These are phyloP conservation scores for Battus philenor DNA, from an alignment of 1,140 invertebrate species.

Conservation along the genomic window DNA sequence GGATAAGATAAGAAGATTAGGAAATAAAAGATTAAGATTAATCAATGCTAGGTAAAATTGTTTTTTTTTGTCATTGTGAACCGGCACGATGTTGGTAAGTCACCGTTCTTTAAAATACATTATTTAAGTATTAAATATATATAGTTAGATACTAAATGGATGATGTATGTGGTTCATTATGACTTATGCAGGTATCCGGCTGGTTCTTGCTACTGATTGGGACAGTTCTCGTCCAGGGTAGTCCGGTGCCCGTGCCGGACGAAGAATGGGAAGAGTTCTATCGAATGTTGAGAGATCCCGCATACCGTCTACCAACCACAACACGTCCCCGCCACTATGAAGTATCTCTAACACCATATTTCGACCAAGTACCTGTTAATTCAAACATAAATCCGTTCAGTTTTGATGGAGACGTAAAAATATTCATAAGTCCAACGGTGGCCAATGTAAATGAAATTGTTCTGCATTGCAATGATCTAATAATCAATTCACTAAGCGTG, in stretches of 20 bases:
- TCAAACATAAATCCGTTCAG: conserved; percentile 64
- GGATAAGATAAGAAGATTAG: conserved; percentile 1
- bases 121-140: not conserved
- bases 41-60: conserved; percentile 7
- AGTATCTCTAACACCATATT: conserved; percentile 78
- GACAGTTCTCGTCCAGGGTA: conserved; percentile 38
- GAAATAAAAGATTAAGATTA: conserved; percentile 5
- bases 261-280: conserved; percentile 54
- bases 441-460: conserved; percentile 69
- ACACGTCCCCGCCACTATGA: conserved; percentile 75
- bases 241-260: conserved; percentile 43
- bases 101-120: conserved; percentile 12
- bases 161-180: not conserved
- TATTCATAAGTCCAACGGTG: conserved; percentile 48
- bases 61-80: conserved; percentile 22
- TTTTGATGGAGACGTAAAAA: conserved; percentile 78
- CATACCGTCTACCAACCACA: conserved; percentile 48
- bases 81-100: conserved; percentile 44
- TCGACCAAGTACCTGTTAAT: conserved; percentile 59
- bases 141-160: not conserved
- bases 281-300: conserved; percentile 34
- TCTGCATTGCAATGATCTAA: conserved; percentile 80
- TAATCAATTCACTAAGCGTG: conserved; percentile 45
- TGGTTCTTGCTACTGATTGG: conserved; percentile 42
- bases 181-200: conserved; percentile 31